Evolutionary conservation across 2,113 vertebrate species (phyloP).

Genomic region (Tricholaema leucomelas): DNA sequence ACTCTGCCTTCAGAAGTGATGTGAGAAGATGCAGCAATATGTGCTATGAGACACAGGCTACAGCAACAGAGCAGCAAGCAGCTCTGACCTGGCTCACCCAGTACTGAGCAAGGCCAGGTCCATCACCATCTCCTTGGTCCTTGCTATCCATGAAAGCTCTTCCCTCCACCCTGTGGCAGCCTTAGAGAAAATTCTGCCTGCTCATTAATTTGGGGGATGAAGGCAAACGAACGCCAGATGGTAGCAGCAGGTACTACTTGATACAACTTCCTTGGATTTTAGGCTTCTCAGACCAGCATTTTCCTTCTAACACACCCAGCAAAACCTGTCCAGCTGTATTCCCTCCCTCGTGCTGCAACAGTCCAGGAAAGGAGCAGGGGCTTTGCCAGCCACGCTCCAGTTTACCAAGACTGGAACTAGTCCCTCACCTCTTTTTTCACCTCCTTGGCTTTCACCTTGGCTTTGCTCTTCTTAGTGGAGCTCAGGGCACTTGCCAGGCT

Average conservation of each 20-base stretch:
- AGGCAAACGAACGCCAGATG: neutral
- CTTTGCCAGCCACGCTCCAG: neutral
- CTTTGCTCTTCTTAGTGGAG: constrained; percentile 82
- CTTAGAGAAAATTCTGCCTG: neutral
- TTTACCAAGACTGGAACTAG: neutral
- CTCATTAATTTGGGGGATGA: neutral
- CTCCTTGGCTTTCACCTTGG: constrained; percentile 87
- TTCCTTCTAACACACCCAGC: neutral
- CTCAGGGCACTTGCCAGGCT: constrained; percentile 72
- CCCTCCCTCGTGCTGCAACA: neutral
- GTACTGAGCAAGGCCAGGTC: neutral
- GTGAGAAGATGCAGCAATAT: neutral
- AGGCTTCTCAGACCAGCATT: neutral
- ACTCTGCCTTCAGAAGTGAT: neutral
- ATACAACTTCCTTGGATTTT: neutral
- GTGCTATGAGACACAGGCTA: neutral
- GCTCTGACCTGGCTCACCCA: neutral
- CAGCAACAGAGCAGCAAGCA: neutral
- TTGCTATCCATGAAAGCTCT: neutral
- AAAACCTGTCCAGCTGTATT: neutral
- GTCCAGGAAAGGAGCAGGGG: neutral
- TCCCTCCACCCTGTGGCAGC: neutral
- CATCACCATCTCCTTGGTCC: neutral
- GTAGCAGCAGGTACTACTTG: neutral
- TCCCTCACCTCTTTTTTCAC: constrained; percentile 84